Conservation (phyloP, 2,888 invertebrate genomes). For the Troides oblongomaculatus region DNA sequence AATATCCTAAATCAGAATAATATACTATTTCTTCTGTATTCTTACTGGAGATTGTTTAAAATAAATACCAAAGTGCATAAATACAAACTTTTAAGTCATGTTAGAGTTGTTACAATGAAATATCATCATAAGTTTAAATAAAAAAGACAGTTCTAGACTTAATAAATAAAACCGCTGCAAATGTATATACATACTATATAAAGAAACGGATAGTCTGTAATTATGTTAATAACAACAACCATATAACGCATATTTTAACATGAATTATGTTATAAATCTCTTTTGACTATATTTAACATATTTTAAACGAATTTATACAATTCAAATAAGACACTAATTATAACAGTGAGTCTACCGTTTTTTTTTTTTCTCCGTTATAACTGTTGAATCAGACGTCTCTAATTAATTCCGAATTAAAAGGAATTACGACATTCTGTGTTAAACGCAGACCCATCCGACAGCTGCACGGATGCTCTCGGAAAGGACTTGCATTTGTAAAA, state of each 20-base stretch:
- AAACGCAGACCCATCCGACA: slow-evolving; percentile 43
- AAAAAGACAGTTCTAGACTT: background rate
- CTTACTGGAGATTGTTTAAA: no score
- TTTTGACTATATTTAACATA: background rate
- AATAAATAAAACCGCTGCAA: background rate
- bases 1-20: no score
- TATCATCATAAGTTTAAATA: no score
- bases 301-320: background rate
- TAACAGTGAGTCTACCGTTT: slow-evolving; percentile 8
- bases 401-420: slow-evolving; percentile 53
- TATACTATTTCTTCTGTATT: no score
- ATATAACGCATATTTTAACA: background rate
- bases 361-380: slow-evolving; percentile 30
- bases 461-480: slow-evolving; percentile 45
- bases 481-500: slow-evolving; percentile 51
- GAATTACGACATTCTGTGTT: slow-evolving; percentile 46
- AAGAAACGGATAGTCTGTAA: background rate
- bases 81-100: no score
- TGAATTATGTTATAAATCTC: background rate
- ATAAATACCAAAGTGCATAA: no score
- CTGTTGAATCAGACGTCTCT: slow-evolving; percentile 44
- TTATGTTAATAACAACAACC: background rate
- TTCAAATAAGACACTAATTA: slow-evolving; percentile 4
- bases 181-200: background rate
- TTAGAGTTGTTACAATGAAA: no score